Base-by-base conservation (phyloP, 2,888 invertebrate genomes). In the Coenonympha glycerion region DNA sequence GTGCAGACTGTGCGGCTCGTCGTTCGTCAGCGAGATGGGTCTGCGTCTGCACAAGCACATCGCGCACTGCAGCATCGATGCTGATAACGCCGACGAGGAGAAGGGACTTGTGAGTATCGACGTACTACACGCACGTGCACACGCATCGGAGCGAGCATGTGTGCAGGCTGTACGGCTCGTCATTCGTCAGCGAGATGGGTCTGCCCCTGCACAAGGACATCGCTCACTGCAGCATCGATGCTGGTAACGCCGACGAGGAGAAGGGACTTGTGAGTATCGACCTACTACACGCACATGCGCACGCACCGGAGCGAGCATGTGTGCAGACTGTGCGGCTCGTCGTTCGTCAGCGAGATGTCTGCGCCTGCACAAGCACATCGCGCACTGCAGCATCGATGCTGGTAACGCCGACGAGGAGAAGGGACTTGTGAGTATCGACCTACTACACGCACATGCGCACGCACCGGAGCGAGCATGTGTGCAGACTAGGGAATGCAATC, bases 371-470 rank as follows among this genome's bases (percentile, higher is more conserved):
- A 70, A 68, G 59, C 63, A 68, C 5, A 58, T 77, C 6, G 81
- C 78, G 54, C 85, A 84, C 41, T 57, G 72, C 3, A 55, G 72
- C 3, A 55, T 65, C 2, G 46, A 59, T 13, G 30, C 3, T 6
- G 30, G 11, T 9, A 28, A 28, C 11, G 28, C 11, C 13, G 30
- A 13, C 2, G 37, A 3, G 1, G 21, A 37, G 3, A 37, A 37
- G 16, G 64, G 69, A 0, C 50, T 66, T 13, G 78, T 78, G 11
- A 69, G 76, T 68, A 28, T n/a, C n/a, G 21, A 16, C 9, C 40
- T 84, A 80, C 67, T 85, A 85, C 72, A 76, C 82, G 0, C 85
- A 85, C 59, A 30, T 84, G 47, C 79, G 84, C 33, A 77, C 80
- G 19, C 85, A 86, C 50, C 65, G 82, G n/a, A 81, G 80, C 55